These are phyloP conservation scores for Sicus ferrugineus DNA, from an alignment of 2,888 invertebrate genomes.

Conservation along the genomic window DNA sequence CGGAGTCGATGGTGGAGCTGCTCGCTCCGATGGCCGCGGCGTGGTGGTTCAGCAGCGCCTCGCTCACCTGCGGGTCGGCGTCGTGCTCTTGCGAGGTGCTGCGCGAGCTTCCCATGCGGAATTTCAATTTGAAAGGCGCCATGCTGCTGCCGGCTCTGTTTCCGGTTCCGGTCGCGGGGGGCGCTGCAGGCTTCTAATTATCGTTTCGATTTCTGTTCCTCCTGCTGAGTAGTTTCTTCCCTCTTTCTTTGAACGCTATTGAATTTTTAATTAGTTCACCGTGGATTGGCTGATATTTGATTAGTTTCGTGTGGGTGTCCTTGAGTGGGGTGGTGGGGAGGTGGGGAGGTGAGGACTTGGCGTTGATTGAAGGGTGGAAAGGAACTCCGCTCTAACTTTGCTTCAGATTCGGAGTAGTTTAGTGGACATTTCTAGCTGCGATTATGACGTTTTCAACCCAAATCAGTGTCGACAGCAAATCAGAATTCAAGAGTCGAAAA, in stretches of 20 bases:
- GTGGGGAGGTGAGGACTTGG: too few relatives aligned
- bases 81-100: slow-evolving; percentile 65
- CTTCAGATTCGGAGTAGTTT: too few relatives aligned
- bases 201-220: neutral
- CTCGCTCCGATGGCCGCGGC: slow-evolving; percentile 58
- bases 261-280: slow-evolving; percentile 7
- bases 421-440: too few relatives aligned
- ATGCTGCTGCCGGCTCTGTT: slow-evolving; percentile 44
- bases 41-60: slow-evolving; percentile 57
- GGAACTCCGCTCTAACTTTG: too few relatives aligned
- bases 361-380: too few relatives aligned
- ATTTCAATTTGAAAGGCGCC: slow-evolving; percentile 65
- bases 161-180: neutral
- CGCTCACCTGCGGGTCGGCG: slow-evolving; percentile 62
- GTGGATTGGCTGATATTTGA: neutral
- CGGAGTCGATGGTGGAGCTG: slow-evolving; percentile 63
- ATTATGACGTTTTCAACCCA: too few relatives aligned
- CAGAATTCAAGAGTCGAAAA: too few relatives aligned
- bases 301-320: neutral
- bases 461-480: too few relatives aligned
- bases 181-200: neutral
- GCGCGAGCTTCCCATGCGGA: slow-evolving; percentile 64
- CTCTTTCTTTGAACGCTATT: neutral
- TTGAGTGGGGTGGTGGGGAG: too few relatives aligned
- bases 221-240: neutral